phyloP scores from a whole-genome alignment of 2,797 vertebrate genomes.

The Ptychadena robeensis region DNA sequence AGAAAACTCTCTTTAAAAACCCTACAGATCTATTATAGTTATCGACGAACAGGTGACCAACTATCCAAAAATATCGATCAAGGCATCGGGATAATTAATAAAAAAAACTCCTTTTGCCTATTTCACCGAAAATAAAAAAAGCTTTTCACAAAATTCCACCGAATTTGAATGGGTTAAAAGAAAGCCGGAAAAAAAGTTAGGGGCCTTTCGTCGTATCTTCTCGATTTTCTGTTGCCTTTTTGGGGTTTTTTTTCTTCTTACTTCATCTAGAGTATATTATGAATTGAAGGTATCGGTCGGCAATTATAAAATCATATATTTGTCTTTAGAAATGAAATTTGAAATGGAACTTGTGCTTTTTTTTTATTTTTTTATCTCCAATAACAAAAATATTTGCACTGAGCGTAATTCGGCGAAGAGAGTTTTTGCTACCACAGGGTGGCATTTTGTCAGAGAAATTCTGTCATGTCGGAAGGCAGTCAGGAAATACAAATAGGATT shows the following conservation, averaged over 20 bases:
- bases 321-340: too few species aligned
- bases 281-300: too few species aligned
- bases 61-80: constrained; percentile 76
- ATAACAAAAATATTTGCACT: neutral
- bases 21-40: neutral
- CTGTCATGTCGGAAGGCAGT: neutral
- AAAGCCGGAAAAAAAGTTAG: neutral
- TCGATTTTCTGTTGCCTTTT: too few species aligned
- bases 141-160: neutral
- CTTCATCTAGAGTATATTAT: too few species aligned
- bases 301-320: too few species aligned
- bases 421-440: constrained; percentile 29
- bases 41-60: constrained; percentile 31
- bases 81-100: constrained; percentile 68
- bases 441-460: constrained; percentile 23
- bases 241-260: too few species aligned
- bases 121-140: too few species aligned
- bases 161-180: neutral
- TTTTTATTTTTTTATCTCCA: neutral
- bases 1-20: neutral
- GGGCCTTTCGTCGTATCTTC: too few species aligned
- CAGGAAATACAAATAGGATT: constrained; percentile 4
- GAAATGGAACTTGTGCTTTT: too few species aligned
- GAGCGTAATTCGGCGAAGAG: neutral
- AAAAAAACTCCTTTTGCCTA: neutral